phyloP scores from a whole-genome alignment of 2,113 vertebrate species.

The Polypterus senegalus region DNA sequence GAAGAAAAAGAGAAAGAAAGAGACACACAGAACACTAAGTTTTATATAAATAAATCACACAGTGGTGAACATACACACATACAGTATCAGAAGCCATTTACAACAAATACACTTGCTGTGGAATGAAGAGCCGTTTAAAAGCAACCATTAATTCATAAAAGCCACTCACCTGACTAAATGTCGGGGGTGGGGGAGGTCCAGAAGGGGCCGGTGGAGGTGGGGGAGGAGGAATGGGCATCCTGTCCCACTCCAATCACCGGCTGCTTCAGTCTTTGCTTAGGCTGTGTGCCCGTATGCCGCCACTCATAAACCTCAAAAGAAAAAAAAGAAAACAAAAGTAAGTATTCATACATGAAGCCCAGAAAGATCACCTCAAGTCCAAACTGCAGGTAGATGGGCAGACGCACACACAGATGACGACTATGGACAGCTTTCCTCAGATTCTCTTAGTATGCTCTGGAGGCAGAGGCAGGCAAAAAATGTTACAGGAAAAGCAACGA shows the following conservation, averaged over 20 bases:
- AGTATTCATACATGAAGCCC: constrained; percentile 20
- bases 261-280: constrained; percentile 24
- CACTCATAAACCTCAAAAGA: constrained; percentile 48
- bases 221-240: constrained; percentile 81
- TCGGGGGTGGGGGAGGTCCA: constrained; percentile 75
- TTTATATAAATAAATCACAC: too few relatives aligned
- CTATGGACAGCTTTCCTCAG: too few relatives aligned
- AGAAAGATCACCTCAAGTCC: constrained; percentile 4
- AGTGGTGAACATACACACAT: too few relatives aligned
- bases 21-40: too few relatives aligned
- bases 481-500: too few relatives aligned
- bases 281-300: constrained; percentile 28
- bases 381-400: constrained; percentile 16
- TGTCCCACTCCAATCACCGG: constrained; percentile 40
- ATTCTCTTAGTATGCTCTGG: too few relatives aligned
- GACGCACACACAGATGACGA: too few relatives aligned
- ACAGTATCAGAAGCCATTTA: not conserved
- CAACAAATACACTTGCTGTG: too few relatives aligned
- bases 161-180: constrained; percentile 62
- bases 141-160: too few relatives aligned
- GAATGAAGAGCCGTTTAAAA: too few relatives aligned
- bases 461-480: too few relatives aligned
- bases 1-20: too few relatives aligned
- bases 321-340: constrained; percentile 15
- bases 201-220: constrained; percentile 67